Conservation (phyloP, 2,113 vertebrate genomes). For the Corythornis vintsioides region DNA sequence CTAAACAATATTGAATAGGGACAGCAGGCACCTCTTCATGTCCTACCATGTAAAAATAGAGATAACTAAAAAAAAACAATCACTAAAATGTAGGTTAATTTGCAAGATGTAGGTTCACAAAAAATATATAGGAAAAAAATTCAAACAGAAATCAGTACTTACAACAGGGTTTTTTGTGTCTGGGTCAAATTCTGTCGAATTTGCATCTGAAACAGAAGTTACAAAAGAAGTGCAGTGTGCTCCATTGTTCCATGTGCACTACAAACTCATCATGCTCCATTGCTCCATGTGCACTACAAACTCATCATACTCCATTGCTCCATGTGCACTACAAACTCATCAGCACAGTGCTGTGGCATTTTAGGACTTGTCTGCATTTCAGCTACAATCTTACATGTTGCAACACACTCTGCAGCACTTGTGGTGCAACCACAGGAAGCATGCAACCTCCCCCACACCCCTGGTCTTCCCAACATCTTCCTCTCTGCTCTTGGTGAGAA, state of each 20-base stretch:
- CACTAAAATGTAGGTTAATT: background rate
- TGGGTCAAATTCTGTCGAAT: conserved; percentile 82
- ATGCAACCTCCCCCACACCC: background rate
- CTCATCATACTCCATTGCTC: background rate
- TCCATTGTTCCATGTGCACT: background rate
- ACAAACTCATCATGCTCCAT: background rate
- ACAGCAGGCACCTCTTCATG: background rate
- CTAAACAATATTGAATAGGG: background rate
- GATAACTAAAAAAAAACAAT: background rate
- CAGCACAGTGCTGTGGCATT: background rate
- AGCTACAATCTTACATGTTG: background rate
- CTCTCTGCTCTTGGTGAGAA: background rate
- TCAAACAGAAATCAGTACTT: conserved; percentile 48
- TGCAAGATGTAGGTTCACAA: background rate
- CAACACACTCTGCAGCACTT: background rate
- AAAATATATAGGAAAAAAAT: background rate
- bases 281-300: background rate
- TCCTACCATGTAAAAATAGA: background rate
- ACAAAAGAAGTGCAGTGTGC: background rate
- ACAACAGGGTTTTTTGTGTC: conserved; percentile 74
- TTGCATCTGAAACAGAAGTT: conserved; percentile 75
- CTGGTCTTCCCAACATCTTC: background rate
- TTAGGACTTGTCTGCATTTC: background rate
- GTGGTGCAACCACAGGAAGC: background rate
- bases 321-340: background rate